Percentiles rank a stretch among this genome's conserved stretches.
Evolutionary conservation across 1,140 invertebrate species (phyloP).

Genomic region (Pinna nobilis): DNA sequence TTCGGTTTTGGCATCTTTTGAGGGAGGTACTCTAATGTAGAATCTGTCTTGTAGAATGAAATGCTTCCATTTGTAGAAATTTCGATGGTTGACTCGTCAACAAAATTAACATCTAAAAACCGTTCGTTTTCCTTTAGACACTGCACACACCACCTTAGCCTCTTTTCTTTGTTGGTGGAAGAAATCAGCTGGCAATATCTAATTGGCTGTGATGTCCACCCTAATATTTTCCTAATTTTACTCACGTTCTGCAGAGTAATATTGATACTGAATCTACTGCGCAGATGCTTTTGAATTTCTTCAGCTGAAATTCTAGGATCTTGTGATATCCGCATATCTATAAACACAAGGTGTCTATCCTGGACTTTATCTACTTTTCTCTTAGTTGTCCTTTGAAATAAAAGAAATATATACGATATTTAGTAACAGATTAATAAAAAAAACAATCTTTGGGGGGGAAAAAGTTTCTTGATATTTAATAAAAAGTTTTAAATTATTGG

Average conservation of each 20-base stretch:
- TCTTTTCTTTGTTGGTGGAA: not conserved
- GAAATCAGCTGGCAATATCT: conserved; percentile 13
- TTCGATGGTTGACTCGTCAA: conserved; percentile 14
- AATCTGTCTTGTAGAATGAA: not conserved
- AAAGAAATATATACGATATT: too few relatives aligned
- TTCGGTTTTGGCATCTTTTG: not conserved
- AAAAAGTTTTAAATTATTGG: too few relatives aligned
- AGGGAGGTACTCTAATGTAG: not conserved
- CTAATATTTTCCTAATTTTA: not conserved
- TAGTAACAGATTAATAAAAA: too few relatives aligned
- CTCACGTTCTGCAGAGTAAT: not conserved
- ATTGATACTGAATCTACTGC: not conserved
- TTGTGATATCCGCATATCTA: conserved; percentile 11
- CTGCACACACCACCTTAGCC: not conserved
- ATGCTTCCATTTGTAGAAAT: conserved; percentile 4
- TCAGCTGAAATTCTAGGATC: not conserved
- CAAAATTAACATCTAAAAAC: conserved; percentile 16
- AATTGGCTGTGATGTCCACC: not conserved
- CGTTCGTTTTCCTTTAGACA: not conserved
- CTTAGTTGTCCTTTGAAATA: too few relatives aligned
- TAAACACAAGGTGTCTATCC: not conserved
- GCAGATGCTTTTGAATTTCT: not conserved
- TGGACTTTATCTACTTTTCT: not conserved
- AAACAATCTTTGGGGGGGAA: too few relatives aligned
- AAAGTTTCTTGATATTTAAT: too few relatives aligned